phyloP scores from a whole-genome alignment of 23 tunicate species.

The Styela clava region DNA sequence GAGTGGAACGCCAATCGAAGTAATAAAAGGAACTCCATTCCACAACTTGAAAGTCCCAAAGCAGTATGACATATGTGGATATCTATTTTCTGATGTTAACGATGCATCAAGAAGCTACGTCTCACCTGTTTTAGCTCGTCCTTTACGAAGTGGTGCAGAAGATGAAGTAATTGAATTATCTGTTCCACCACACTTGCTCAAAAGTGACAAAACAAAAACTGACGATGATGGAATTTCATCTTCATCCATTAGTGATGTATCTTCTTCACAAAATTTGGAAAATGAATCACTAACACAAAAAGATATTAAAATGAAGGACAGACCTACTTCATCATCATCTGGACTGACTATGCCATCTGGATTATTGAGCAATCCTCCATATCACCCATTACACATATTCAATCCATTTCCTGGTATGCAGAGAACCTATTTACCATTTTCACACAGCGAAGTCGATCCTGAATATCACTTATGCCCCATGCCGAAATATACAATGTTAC shows the following conservation, averaged over 20 bases:
- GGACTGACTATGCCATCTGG: constrained; percentile 72
- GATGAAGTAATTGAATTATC: constrained; percentile 73
- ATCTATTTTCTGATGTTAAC: constrained; percentile 35
- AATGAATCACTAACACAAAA: neutral
- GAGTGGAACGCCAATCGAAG: constrained; percentile 30
- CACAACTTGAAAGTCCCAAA: constrained; percentile 66
- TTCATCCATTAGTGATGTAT: too few species aligned
- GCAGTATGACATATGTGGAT: constrained; percentile 64
- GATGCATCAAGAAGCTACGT: constrained; percentile 62
- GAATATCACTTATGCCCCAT: constrained; percentile 71
- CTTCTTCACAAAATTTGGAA: neutral
- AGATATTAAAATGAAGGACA: neutral
- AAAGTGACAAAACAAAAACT: neutral
- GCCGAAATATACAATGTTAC: constrained; percentile 50
- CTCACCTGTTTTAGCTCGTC: constrained; percentile 48
- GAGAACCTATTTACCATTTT: constrained; percentile 39
- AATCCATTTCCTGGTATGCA: constrained; percentile 68
- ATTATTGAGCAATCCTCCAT: constrained; percentile 54
- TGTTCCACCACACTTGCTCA: constrained; percentile 43
- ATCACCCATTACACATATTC: constrained; percentile 62
- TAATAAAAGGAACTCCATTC: constrained; percentile 43
- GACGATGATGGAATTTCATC: neutral
- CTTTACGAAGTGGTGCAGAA: constrained; percentile 68
- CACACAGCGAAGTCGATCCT: constrained; percentile 69
- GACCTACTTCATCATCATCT: constrained; percentile 5